Conservation (phyloP, 2,113 vertebrate species). For the Poeciliopsis occidentalis region DNA sequence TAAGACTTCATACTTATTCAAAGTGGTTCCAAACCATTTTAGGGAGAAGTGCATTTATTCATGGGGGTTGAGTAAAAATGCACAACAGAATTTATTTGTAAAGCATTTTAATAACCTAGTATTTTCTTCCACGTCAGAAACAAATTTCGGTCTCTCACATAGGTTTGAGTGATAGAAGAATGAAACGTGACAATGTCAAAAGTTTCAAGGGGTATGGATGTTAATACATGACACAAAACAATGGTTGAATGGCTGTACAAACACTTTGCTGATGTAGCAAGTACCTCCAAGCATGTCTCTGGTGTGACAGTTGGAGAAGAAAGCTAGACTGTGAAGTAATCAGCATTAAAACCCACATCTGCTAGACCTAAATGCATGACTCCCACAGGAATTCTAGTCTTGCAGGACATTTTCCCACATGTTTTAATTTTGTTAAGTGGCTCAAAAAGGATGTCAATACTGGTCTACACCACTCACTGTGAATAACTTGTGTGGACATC, state of each 20-base stretch:
- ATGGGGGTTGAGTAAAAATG: not conserved
- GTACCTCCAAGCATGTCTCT: not conserved
- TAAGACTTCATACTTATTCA: not conserved
- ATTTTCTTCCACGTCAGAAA: not conserved
- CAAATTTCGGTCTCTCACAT: not conserved
- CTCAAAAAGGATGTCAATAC: conserved; percentile 72
- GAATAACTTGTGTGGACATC: conserved; percentile 61
- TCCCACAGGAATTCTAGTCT: conserved; percentile 52
- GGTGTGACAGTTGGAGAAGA: not conserved
- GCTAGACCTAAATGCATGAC: conserved; percentile 19
- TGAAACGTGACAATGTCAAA: not conserved
- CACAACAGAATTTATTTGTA: not conserved
- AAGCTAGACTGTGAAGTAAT: conserved; percentile 29
- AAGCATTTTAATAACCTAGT: not conserved
- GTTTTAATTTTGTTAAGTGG: conserved; percentile 77
- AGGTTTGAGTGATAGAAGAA: not conserved
- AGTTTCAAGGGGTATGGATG: not conserved
- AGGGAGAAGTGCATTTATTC: not conserved
- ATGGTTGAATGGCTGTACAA: not conserved
- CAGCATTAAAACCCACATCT: conserved; percentile 24
- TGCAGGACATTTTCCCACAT: conserved; percentile 70
- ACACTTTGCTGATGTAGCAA: not conserved
- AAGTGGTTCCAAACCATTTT: not conserved
- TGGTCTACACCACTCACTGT: conserved; percentile 72
- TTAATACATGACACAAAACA: not conserved